Evolutionary conservation across 2,888 invertebrate species (phyloP).

Genomic region (Caenorhabditis zanzibari): DNA sequence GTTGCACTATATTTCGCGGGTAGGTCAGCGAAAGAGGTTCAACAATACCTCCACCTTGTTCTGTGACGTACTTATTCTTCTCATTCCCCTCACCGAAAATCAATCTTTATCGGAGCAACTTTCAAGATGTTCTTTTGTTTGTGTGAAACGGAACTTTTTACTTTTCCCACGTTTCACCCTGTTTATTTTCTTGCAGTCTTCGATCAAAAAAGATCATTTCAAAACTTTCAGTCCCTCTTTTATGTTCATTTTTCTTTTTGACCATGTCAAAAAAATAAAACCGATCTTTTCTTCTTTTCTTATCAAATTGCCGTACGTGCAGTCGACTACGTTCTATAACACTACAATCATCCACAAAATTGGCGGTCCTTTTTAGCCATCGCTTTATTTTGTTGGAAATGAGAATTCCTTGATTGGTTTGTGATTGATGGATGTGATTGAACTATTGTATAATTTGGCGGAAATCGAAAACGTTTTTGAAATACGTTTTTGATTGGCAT

Average conservation of each 20-base stretch:
- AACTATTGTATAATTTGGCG: neutral
- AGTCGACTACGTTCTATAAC: conserved; percentile 23
- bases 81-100: conserved; percentile 31
- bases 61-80: conserved; percentile 51
- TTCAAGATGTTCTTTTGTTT: conserved; percentile 60
- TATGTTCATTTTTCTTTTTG: conserved; percentile 2
- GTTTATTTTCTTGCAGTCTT: conserved; percentile 8
- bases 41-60: conserved; percentile 45
- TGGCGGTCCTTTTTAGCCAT: conserved; percentile 1
- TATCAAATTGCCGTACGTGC: conserved; percentile 57
- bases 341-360: conserved; percentile 29
- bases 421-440: conserved; percentile 33
- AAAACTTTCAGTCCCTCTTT: neutral
- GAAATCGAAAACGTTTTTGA: neutral
- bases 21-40: conserved; percentile 42
- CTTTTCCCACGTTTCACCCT: conserved; percentile 32
- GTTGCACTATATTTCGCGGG: conserved; percentile 54
- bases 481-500: too few relatives aligned
- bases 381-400: conserved; percentile 27
- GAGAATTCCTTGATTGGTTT: conserved; percentile 10
- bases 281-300: conserved; percentile 37
- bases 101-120: conserved; percentile 34
- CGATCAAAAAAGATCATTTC: conserved; percentile 26
- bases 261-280: conserved; percentile 17
- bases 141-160: conserved; percentile 43